Evolutionary conservation across 2,113 vertebrate genomes (phyloP).

Genomic region (Rissa tridactyla): DNA sequence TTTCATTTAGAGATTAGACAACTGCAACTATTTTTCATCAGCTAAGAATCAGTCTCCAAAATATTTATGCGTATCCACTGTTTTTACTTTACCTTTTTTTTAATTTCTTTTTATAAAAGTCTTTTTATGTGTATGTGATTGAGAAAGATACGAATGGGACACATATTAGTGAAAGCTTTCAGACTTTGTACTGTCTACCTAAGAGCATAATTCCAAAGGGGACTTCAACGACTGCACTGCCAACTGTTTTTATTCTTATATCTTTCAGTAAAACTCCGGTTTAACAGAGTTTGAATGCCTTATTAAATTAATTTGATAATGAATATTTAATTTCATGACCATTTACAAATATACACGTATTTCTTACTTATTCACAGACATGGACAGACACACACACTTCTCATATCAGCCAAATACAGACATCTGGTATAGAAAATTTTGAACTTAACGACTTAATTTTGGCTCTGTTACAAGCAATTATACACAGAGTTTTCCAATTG

Average conservation of each 20-base stretch:
- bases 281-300: conserved; percentile 15
- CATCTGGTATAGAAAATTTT: neutral
- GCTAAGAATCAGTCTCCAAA: neutral
- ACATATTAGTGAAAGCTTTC: neutral
- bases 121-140: neutral
- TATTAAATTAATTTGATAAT: conserved; percentile 25
- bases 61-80: neutral
- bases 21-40: neutral
- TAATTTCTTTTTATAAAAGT: neutral
- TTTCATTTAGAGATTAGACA: neutral
- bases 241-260: conserved; percentile 29
- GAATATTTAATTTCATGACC: neutral
- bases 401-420: neutral
- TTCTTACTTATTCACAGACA: neutral
- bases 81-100: neutral
- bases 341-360: neutral
- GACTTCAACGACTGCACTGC: conserved; percentile 19
- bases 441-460: neutral
- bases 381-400: neutral
- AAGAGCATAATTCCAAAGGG: neutral
- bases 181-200: neutral
- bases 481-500: neutral
- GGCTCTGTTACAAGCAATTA: neutral
- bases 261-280: conserved; percentile 19
- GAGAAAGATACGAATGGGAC: neutral